These are phyloP conservation scores for Proisotoma minuta DNA, from an alignment of 2,888 invertebrate species.

Conservation along the genomic window DNA sequence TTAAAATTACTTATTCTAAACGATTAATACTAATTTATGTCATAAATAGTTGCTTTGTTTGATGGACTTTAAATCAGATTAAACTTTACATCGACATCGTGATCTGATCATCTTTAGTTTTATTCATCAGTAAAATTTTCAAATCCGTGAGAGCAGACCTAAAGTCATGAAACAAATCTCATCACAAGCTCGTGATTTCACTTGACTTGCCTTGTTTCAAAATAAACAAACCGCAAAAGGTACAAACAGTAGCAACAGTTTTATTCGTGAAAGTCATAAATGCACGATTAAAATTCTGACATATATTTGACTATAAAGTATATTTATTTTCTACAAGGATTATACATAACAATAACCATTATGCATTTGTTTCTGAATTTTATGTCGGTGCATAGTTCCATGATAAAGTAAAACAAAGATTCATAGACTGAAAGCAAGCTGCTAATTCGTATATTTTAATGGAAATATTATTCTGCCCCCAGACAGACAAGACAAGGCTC, in stretches of 20 bases:
- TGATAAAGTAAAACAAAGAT: slow-evolving; percentile 6
- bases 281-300: slow-evolving; percentile 6
- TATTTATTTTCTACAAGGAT: too few species aligned
- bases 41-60: too few species aligned
- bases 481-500: not conserved
- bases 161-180: slow-evolving; percentile 11
- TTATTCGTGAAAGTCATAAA: slow-evolving; percentile 1
- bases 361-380: too few species aligned
- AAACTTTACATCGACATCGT: too few species aligned
- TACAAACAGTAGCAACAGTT: not conserved
- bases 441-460: not conserved
- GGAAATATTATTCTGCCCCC: not conserved
- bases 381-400: too few species aligned
- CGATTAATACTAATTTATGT: too few species aligned
- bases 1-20: too few species aligned
- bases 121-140: too few species aligned
- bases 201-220: slow-evolving; percentile 3
- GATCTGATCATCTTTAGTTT: slow-evolving; percentile 9
- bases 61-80: too few species aligned
- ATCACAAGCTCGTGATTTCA: slow-evolving; percentile 13
- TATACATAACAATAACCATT: too few species aligned
- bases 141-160: slow-evolving; percentile 17
- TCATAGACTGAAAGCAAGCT: not conserved
- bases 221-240: not conserved
- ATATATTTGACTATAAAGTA: too few species aligned